Conservation (phyloP, 2,888 invertebrate genomes). For the Coelopa pilipes region DNA sequence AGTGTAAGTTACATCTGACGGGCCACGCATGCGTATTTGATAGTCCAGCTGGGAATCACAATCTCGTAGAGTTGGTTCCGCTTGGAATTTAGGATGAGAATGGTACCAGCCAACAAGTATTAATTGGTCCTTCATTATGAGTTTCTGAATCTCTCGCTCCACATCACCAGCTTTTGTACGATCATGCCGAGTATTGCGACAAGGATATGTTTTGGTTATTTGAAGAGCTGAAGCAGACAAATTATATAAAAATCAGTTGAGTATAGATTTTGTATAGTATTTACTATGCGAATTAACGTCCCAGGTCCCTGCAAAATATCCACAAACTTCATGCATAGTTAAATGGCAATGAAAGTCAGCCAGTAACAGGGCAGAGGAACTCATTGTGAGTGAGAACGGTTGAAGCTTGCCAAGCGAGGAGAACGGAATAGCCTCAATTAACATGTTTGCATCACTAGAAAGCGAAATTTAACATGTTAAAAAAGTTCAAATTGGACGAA, state of each 20-base stretch:
- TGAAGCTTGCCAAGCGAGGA: constrained; percentile 89
- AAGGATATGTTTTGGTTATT: constrained; percentile 90
- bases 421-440: constrained; percentile 91
- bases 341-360: constrained; percentile 95
- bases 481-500: not conserved
- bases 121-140: constrained; percentile 84
- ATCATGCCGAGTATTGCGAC: constrained; percentile 83
- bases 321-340: constrained; percentile 93
- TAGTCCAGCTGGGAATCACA: constrained; percentile 94
- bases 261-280: constrained; percentile 51
- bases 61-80: constrained; percentile 88
- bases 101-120: constrained; percentile 95
- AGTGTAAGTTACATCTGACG: constrained; percentile 89
- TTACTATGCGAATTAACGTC: constrained; percentile 93
- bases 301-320: constrained; percentile 96
- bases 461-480: not conserved
- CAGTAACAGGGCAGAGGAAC: constrained; percentile 86
- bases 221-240: constrained; percentile 75
- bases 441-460: constrained; percentile 86
- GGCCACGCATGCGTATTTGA: constrained; percentile 93
- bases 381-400: constrained; percentile 88
- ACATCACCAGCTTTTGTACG: constrained; percentile 79
- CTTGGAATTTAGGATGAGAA: constrained; percentile 88
- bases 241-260: not conserved
- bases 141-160: constrained; percentile 83